Conservation (phyloP, 2,113 vertebrate genomes). For the Excalfactoria chinensis region DNA sequence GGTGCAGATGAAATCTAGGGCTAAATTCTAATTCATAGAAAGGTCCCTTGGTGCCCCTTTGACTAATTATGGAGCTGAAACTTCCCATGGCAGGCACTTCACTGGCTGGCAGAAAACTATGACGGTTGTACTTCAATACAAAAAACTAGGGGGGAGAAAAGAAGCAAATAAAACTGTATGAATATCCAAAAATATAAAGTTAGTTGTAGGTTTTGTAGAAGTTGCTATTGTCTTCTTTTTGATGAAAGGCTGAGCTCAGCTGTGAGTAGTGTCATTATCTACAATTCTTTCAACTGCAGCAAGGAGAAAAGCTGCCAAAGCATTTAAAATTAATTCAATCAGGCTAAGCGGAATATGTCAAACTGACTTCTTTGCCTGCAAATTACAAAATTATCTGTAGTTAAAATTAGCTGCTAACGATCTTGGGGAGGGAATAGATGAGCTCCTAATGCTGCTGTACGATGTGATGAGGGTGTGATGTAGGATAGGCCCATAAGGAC, state of each 20-base stretch:
- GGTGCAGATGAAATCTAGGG: background rate
- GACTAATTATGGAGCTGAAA: background rate
- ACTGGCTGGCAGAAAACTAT: background rate
- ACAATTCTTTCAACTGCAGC: slow-evolving; percentile 55
- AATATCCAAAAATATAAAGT: background rate
- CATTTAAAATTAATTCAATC: slow-evolving; percentile 66
- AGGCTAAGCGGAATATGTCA: slow-evolving; percentile 52
- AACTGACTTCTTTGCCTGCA: slow-evolving; percentile 56
- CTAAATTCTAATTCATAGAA: background rate
- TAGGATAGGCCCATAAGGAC: background rate
- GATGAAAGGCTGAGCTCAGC: slow-evolving; percentile 41
- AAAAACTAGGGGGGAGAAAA: background rate
- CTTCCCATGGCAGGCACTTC: background rate
- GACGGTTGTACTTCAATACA: background rate
- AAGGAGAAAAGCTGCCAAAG: slow-evolving; percentile 61
- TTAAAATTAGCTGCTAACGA: slow-evolving; percentile 55
- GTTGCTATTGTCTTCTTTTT: slow-evolving; percentile 41
- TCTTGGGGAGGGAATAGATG: background rate
- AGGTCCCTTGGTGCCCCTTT: background rate
- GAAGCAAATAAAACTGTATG: background rate
- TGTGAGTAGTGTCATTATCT: slow-evolving; percentile 53
- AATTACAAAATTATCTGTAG: slow-evolving; percentile 57
- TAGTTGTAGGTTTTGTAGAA: background rate
- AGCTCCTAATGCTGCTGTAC: background rate
- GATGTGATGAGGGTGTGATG: background rate